Conservation (phyloP, 1,140 invertebrate genomes). For the Metopolophium dirhodum region DNA sequence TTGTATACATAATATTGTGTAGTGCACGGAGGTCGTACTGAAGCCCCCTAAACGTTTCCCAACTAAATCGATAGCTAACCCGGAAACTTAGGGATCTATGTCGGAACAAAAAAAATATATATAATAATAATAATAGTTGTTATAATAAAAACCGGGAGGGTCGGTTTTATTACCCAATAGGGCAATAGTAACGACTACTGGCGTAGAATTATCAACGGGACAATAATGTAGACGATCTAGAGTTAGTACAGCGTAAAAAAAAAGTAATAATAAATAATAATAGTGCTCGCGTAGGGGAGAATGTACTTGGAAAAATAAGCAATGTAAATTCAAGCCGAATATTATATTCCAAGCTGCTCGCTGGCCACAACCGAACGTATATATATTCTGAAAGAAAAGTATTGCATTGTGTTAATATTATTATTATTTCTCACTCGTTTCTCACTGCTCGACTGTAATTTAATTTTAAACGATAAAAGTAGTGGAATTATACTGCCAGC, state of each 20-base stretch:
- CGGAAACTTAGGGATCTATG: slow-evolving; percentile 51
- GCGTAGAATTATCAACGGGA: slow-evolving; percentile 43
- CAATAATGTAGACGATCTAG: slow-evolving; percentile 21
- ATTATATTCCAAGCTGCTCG: slow-evolving; percentile 43
- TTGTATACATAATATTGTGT: background rate
- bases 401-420: background rate
- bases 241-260: background rate
- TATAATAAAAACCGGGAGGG: slow-evolving; percentile 27
- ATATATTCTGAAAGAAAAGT: background rate
- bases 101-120: background rate
- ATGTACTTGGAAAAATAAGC: slow-evolving; percentile 9
- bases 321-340: slow-evolving; percentile 34
- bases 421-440: background rate
- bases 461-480: background rate
- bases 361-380: background rate
- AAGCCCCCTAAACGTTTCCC: slow-evolving; percentile 46
- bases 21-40: slow-evolving; percentile 6
- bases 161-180: slow-evolving; percentile 51
- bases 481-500: background rate
- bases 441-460: background rate
- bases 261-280: slow-evolving; percentile 31
- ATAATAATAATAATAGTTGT: too few species aligned
- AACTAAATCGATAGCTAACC: slow-evolving; percentile 49
- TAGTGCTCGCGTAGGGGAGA: background rate
- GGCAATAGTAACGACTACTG: slow-evolving; percentile 23